Conservation (phyloP, 2,888 invertebrate species). For the Ditula angustiorana region DNA sequence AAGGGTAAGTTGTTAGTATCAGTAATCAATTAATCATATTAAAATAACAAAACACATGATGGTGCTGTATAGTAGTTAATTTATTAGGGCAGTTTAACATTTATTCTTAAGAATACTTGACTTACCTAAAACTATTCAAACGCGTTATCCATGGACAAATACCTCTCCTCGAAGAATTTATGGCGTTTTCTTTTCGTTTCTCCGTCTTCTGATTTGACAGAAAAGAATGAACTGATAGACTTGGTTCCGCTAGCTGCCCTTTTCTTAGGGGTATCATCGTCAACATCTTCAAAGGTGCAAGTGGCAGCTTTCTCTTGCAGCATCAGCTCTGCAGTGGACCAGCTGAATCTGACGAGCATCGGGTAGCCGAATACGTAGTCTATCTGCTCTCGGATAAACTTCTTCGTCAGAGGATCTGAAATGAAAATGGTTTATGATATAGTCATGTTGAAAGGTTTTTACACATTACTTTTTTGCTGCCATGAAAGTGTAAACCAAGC, state of each 20-base stretch:
- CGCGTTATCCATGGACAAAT: slow-evolving; percentile 82
- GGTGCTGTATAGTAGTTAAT: not conserved
- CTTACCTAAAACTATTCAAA: slow-evolving; percentile 60
- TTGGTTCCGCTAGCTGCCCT: slow-evolving; percentile 69
- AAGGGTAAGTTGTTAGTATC: no score
- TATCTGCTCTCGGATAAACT: slow-evolving; percentile 92
- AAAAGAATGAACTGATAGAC: slow-evolving; percentile 87
- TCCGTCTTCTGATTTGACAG: slow-evolving; percentile 60
- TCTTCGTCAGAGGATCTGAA: slow-evolving; percentile 96
- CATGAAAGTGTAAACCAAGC: no score
- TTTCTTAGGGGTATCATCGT: slow-evolving; percentile 77
- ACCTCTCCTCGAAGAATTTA: slow-evolving; percentile 88
- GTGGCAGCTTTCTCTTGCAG: slow-evolving; percentile 90
- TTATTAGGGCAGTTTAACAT: not conserved
- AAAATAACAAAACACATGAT: not conserved
- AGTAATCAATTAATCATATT: not conserved
- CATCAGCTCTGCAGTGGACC: slow-evolving; percentile 96
- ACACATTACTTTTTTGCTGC: no score
- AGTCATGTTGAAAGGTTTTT: no score
- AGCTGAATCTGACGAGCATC: slow-evolving; percentile 96
- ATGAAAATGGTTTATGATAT: slow-evolving; percentile 41
- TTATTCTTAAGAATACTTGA: not conserved
- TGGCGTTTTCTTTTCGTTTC: slow-evolving; percentile 83
- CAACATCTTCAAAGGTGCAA: slow-evolving; percentile 90
- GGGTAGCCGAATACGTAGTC: slow-evolving; percentile 98